These are phyloP conservation scores for Tetranychus cinnabarinus DNA, from an alignment of 1,140 invertebrate species.

Conservation along the genomic window DNA sequence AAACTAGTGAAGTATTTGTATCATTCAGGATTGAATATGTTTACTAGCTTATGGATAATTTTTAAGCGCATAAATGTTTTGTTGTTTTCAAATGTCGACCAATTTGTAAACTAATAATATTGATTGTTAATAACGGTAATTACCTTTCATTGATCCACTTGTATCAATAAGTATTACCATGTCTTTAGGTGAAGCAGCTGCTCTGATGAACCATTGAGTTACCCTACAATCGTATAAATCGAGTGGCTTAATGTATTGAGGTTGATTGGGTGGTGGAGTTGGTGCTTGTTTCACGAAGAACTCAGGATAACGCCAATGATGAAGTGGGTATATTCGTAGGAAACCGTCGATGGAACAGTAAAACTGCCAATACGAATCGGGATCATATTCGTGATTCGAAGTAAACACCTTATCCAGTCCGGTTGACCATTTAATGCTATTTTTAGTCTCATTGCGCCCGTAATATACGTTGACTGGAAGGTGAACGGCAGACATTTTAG, in stretches of 20 bases:
- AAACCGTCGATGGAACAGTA: conserved; percentile 78
- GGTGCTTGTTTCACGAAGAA: background rate
- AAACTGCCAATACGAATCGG: conserved; percentile 79
- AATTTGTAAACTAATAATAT: background rate
- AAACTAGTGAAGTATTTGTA: too few relatives aligned
- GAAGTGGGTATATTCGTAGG: conserved; percentile 58
- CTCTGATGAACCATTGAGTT: conserved; percentile 81
- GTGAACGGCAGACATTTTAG: conserved; percentile 59
- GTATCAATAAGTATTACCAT: conserved; percentile 84
- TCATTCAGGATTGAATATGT: too few relatives aligned
- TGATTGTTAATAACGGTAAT: conserved; percentile 25
- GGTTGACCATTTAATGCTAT: conserved; percentile 65
- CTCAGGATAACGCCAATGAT: conserved; percentile 3
- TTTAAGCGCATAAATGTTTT: too few relatives aligned
- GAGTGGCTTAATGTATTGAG: background rate
- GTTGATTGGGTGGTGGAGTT: background rate
- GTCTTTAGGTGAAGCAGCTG: conserved; percentile 89
- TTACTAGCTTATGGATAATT: too few relatives aligned
- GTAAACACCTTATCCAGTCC: conserved; percentile 54
- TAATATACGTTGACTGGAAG: conserved; percentile 84
- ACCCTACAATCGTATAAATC: conserved; percentile 66
- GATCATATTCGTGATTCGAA: conserved; percentile 62
- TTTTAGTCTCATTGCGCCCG: conserved; percentile 38
- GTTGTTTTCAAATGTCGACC: too few relatives aligned
- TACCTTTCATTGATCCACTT: conserved; percentile 85